These are phyloP conservation scores for Clinocottus analis DNA, from an alignment of 2,113 vertebrate species.

Conservation along the genomic window DNA sequence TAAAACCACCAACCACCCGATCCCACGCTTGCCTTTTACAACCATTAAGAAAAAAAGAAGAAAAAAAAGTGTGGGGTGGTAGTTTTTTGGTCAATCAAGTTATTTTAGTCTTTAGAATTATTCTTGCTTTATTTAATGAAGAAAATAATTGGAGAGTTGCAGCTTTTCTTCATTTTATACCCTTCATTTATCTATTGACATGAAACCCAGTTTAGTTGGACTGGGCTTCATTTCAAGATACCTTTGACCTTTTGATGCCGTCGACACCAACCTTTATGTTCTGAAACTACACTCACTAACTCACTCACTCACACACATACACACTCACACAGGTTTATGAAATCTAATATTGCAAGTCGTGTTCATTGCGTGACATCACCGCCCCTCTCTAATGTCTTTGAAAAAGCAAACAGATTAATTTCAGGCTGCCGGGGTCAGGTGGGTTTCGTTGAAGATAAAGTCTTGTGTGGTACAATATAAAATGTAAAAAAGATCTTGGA, in stretches of 20 bases:
- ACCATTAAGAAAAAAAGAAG: not conserved
- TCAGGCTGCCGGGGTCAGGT: not conserved
- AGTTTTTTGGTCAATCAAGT: not conserved
- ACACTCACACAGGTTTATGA: not conserved
- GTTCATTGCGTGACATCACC: not conserved
- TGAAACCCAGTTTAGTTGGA: not conserved
- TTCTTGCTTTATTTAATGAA: no score
- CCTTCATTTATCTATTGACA: no score
- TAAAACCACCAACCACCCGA: conserved; percentile 11
- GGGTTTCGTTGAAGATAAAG: conserved; percentile 28
- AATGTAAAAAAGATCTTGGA: not conserved
- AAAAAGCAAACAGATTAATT: conserved; percentile 13
- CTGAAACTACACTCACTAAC: not conserved
- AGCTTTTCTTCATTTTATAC: no score
- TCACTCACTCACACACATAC: not conserved
- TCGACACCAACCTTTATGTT: not conserved
- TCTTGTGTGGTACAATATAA: not conserved
- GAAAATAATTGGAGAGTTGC: no score
- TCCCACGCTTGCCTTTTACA: not conserved
- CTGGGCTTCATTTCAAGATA: not conserved
- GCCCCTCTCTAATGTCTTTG: not conserved
- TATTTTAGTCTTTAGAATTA: no score
- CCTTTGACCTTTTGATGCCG: not conserved
- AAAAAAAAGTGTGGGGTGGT: not conserved
- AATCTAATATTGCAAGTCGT: not conserved